Conservation (phyloP, 2,888 invertebrate species). For the Conops quadrifasciatus region DNA sequence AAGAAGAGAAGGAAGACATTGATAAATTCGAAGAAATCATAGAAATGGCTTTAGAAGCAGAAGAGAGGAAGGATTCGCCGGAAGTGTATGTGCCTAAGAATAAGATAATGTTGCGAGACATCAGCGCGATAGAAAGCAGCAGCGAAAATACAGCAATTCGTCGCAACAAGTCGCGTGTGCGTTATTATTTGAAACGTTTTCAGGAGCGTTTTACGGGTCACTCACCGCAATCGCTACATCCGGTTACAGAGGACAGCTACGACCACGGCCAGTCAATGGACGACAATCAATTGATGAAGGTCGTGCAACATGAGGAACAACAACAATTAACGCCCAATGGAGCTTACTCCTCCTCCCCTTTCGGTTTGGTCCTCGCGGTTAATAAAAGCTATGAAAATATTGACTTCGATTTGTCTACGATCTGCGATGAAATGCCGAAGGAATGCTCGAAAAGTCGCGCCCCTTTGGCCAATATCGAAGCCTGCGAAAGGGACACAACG, state of each 20-base stretch:
- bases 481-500: no score
- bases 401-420: slow-evolving; percentile 44
- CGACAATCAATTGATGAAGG: no score
- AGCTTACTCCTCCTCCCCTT: slow-evolving; percentile 6
- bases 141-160: slow-evolving; percentile 45
- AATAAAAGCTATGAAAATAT: slow-evolving; percentile 46
- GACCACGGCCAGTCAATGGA: background rate
- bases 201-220: slow-evolving; percentile 64
- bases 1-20: slow-evolving; percentile 32
- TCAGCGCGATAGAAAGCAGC: background rate
- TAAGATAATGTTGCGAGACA: background rate
- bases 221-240: slow-evolving; percentile 46
- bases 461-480: slow-evolving; percentile 40
- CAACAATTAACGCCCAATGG: slow-evolving; percentile 14
- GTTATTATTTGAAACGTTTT: slow-evolving; percentile 63
- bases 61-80: background rate
- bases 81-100: background rate
- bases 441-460: slow-evolving; percentile 34
- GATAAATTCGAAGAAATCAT: no score
- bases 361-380: slow-evolving; percentile 20
- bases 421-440: background rate
- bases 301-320: slow-evolving; percentile 10
- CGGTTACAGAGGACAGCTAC: slow-evolving; percentile 34
- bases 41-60: slow-evolving; percentile 15
- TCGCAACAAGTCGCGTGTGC: slow-evolving; percentile 64